A percentile compares a stretch with the other conserved stretches of the same genome.
phyloP scores from a whole-genome alignment of 1,140 invertebrate species.

The Galleria mellonella region DNA sequence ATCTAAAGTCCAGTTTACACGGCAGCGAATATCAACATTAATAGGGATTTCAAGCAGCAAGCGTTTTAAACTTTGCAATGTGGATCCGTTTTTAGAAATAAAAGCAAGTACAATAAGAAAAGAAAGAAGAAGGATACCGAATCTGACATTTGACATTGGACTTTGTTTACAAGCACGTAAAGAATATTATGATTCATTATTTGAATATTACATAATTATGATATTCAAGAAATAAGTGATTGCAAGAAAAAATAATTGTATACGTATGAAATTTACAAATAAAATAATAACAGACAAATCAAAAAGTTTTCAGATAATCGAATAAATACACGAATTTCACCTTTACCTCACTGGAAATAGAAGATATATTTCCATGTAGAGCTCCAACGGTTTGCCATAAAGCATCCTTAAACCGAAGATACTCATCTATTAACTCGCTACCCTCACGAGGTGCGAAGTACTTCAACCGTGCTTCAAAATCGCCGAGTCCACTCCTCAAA shows the following conservation, averaged over 20 bases:
- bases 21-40: neutral
- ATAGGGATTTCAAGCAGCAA: too few species aligned
- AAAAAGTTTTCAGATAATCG: neutral
- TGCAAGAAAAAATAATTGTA: neutral
- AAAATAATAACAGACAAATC: too few species aligned
- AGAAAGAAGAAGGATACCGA: too few species aligned
- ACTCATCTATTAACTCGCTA: conserved; percentile 21
- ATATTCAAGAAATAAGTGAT: neutral
- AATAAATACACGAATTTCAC: conserved; percentile 9
- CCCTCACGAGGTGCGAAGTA: conserved; percentile 8
- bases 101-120: too few species aligned
- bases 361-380: conserved; percentile 34
- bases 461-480: conserved; percentile 26
- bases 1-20: neutral
- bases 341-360: conserved; percentile 14
- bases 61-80: too few species aligned
- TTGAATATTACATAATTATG: neutral
- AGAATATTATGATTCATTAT: too few species aligned
- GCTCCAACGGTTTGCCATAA: conserved; percentile 46
- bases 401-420: conserved; percentile 34
- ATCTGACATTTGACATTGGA: too few species aligned
- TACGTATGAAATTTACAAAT: too few species aligned
- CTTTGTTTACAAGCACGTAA: too few species aligned
- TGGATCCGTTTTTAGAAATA: too few species aligned
- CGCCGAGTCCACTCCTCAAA: conserved; percentile 23